phyloP scores from a whole-genome alignment of 2,888 invertebrate species.

The Pollenia labialis region DNA sequence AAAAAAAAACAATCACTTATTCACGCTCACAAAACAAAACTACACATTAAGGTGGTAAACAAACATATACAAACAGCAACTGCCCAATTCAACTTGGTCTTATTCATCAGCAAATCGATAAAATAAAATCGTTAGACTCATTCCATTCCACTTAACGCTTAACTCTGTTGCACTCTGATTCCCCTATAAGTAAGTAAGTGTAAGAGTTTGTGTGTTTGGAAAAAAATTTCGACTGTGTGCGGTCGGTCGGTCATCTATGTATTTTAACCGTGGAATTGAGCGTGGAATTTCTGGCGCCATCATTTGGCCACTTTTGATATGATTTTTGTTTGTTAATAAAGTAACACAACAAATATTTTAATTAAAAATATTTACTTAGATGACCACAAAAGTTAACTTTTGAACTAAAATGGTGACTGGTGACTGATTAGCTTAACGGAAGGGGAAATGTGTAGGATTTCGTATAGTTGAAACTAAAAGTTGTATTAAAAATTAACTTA shows the following conservation, averaged over 20 bases:
- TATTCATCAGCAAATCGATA: not conserved
- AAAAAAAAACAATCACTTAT: not conserved
- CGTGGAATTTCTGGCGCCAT: conserved; percentile 71
- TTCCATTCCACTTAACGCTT: conserved; percentile 20
- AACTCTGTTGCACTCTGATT: conserved; percentile 44
- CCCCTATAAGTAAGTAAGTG: conserved; percentile 30
- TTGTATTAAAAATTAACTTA: too few relatives aligned
- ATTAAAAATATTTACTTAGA: conserved; percentile 64
- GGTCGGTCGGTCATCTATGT: conserved; percentile 59
- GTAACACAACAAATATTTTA: conserved; percentile 56
- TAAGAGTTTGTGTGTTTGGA: conserved; percentile 25
- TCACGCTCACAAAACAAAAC: conserved; percentile 10
- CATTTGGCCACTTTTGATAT: conserved; percentile 68
- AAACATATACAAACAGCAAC: conserved; percentile 60
- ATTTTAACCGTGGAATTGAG: conserved; percentile 56
- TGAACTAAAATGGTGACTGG: conserved; percentile 11
- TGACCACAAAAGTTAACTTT: conserved; percentile 7
- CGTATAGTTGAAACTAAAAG: too few relatives aligned
- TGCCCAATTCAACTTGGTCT: conserved; percentile 33
- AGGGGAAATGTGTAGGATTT: conserved; percentile 70
- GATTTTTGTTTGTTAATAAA: conserved; percentile 40
- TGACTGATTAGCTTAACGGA: conserved; percentile 58
- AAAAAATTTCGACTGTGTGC: conserved; percentile 64
- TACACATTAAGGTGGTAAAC: conserved; percentile 52
- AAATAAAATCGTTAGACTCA: not conserved